Conservation (phyloP, 2,797 vertebrate genomes). For the Anabacerthia variegaticeps region DNA sequence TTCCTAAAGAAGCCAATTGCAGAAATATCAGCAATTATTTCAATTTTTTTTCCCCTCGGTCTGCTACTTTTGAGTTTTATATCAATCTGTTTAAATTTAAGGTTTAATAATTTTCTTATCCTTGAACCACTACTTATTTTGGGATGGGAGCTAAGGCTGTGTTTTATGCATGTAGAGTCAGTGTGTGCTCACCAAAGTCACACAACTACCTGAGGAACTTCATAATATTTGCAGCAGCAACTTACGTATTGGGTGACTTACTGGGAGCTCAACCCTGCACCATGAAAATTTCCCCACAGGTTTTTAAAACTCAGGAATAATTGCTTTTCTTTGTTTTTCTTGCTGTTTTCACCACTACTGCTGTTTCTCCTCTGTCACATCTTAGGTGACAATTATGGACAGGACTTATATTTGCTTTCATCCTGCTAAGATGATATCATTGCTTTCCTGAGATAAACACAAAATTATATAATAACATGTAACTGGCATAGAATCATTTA, state of each 20-base stretch:
- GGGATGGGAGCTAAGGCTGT: neutral
- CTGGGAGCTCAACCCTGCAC: neutral
- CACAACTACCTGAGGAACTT: neutral
- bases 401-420: neutral
- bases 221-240: neutral
- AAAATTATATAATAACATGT: neutral
- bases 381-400: neutral
- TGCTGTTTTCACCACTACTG: neutral
- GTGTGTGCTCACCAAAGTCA: neutral
- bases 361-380: neutral
- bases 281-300: neutral
- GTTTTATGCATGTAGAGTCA: neutral
- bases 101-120: neutral
- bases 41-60: neutral
- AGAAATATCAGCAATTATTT: neutral
- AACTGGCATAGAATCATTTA: neutral
- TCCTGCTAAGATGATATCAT: neutral
- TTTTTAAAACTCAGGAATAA: constrained; percentile 1
- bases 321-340: neutral
- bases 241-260: neutral
- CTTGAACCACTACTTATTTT: neutral
- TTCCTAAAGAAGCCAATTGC: neutral
- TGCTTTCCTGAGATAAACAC: neutral
- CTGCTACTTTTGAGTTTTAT: neutral
- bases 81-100: neutral